Percentiles rank a stretch among this genome's conserved stretches.
These are phyloP conservation scores for Thrips palmi DNA, from an alignment of 1,140 invertebrate species.

Conservation along the genomic window DNA sequence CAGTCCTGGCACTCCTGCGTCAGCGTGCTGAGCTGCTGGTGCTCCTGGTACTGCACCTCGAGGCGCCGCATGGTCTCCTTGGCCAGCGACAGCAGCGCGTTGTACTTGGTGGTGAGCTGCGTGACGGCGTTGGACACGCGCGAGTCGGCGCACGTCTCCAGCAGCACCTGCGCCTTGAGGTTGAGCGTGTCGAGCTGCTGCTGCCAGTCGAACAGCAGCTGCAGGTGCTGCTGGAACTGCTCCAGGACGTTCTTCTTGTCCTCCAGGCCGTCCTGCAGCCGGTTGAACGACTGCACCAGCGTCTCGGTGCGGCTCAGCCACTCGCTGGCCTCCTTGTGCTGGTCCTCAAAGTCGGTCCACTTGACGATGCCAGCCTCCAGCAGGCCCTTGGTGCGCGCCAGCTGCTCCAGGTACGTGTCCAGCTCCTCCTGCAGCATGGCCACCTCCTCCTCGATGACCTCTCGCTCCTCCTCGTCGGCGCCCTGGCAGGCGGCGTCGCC, in stretches of 20 bases:
- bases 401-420: conserved; percentile 57
- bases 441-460: conserved; percentile 82
- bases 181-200: conserved; percentile 79
- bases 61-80: conserved; percentile 85
- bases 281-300: conserved; percentile 73
- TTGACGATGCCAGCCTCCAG: conserved; percentile 77
- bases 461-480: conserved; percentile 69
- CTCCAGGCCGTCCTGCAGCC: conserved; percentile 72
- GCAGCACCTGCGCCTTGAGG: conserved; percentile 69
- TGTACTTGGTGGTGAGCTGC: conserved; percentile 85
- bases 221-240: conserved; percentile 67
- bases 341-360: conserved; percentile 91
- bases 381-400: conserved; percentile 60
- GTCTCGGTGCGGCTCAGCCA: conserved; percentile 79
- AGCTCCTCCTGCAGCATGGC: conserved; percentile 74
- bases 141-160: conserved; percentile 85
- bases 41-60: conserved; percentile 75
- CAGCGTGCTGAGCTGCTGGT: conserved; percentile 72
- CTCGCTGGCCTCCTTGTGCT: conserved; percentile 70
- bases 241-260: conserved; percentile 77
- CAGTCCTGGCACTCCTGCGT: conserved; percentile 83
- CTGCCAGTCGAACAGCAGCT: conserved; percentile 87
- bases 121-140: conserved; percentile 85
- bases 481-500: conserved; percentile 64
- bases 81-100: conserved; percentile 70